These are phyloP conservation scores for Notocelia uddmanniana DNA, from an alignment of 2,888 invertebrate genomes.

Conservation along the genomic window DNA sequence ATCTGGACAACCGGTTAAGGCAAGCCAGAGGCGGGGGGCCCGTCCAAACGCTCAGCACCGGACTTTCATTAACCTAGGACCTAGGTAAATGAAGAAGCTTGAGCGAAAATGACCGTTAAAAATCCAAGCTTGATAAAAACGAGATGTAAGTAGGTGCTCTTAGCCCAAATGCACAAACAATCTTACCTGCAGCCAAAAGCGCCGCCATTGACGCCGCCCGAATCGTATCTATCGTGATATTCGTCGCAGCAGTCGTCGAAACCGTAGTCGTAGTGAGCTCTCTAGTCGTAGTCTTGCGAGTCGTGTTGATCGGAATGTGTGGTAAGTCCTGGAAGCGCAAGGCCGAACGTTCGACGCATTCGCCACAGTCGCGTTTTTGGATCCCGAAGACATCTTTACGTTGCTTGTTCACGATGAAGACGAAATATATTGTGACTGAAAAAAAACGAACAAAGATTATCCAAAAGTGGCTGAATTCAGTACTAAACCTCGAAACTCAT, in stretches of 20 bases:
- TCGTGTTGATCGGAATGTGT: background rate
- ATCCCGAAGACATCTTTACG: constrained; percentile 7
- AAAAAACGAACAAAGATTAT: too few relatives aligned
- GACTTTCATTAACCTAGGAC: too few relatives aligned
- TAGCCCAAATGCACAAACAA: too few relatives aligned
- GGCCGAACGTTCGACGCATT: background rate
- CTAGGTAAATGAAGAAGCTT: too few relatives aligned
- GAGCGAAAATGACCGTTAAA: too few relatives aligned
- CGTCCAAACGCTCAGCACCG: too few relatives aligned
- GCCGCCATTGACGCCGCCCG: background rate
- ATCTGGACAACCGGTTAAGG: too few relatives aligned
- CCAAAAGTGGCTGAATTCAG: too few relatives aligned
- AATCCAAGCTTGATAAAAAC: too few relatives aligned
- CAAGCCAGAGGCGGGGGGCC: too few relatives aligned
- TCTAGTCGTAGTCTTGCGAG: background rate
- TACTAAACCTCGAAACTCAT: too few relatives aligned
- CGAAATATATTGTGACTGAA: constrained; percentile 13
- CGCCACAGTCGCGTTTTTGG: background rate
- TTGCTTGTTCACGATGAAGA: constrained; percentile 11
- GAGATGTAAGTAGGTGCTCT: too few relatives aligned
- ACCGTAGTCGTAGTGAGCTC: background rate
- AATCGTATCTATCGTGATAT: background rate
- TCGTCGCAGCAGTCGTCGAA: background rate
- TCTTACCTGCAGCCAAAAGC: background rate
- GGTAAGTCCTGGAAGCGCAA: background rate